Percentiles rank a stretch among this genome's conserved stretches.
phyloP scores from a whole-genome alignment of 2,797 vertebrate genomes.

The Molossus molossus region DNA sequence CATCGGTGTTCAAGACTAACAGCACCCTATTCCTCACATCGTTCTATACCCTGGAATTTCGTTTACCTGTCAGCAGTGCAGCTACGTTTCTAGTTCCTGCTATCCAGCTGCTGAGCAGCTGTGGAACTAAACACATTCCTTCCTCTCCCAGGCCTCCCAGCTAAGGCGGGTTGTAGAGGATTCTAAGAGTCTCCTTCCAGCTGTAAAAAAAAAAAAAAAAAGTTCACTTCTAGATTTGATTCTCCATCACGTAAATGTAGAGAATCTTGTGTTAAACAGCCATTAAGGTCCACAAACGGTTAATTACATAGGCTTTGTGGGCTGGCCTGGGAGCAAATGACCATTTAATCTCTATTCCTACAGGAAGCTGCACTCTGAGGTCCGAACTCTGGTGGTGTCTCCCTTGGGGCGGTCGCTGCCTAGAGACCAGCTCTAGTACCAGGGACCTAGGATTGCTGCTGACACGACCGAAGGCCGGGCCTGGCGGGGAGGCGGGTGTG shows the following conservation, averaged over 20 bases:
- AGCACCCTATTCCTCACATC: not conserved
- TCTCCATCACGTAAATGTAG: not conserved
- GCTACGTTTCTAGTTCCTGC: not conserved
- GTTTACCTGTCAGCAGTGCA: not conserved
- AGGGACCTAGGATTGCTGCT: not conserved
- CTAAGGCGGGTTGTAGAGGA: not conserved
- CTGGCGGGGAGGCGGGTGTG: not conserved
- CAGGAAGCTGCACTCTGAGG: not conserved
- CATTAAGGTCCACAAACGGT: not conserved
- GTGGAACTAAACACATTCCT: not conserved
- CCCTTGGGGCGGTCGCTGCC: not conserved
- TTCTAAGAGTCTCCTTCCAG: not conserved
- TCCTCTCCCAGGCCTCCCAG: not conserved
- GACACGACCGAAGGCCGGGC: not conserved
- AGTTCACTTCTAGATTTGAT: conserved; percentile 10
- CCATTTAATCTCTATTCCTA: not conserved
- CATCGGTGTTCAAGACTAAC: conserved; percentile 1
- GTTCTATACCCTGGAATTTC: not conserved
- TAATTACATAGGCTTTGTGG: not conserved
- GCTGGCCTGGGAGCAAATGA: not conserved
- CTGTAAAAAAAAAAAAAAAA: not conserved
- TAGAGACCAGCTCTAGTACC: not conserved
- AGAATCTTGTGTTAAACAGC: not conserved
- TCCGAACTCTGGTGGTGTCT: not conserved
- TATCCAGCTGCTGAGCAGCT: not conserved